Evolutionary conservation across 2,113 vertebrate species (phyloP), one percentile per base, ranked within the genome.

Genomic region (Istiophorus platypterus): DNA sequence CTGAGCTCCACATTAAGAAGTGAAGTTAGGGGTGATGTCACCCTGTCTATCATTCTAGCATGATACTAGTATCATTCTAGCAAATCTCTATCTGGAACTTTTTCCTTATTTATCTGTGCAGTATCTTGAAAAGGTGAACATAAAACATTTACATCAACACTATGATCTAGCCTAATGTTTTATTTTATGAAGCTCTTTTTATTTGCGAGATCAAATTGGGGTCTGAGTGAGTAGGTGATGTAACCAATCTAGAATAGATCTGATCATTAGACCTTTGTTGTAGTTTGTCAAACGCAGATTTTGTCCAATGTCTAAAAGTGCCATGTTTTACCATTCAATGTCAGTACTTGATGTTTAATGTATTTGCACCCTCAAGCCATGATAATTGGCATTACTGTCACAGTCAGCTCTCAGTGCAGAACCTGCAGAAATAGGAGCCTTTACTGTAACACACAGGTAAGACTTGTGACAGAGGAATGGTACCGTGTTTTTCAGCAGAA

Each of bases 101-200:
- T 10, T 61, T 49, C 29, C 27, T 37, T 72, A 51, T 86, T 79
- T 88, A 59, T 75, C 58, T 56, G 82, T 84, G 71, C 47, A 56
- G 58, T 58, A 42, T 68, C n/a, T 0, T 82, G 5, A 82, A 76
- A 62, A 64, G 58, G 3, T 85, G 70, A 77, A 57, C 47, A 81
- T 88, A 85, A 84, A 84, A 76, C 17, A 76, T 29, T 80, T 26
- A 78, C 42, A 66, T 62, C 27, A 70, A 71, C 39, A 41, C 17
- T 58, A 45, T 27, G 73, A 9, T 49, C n/a, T 37, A 58, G 22
- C 39, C 20, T 65, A 1, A 42, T 59, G 39, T 67, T 18, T 75
- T 64, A 24, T 80, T 84, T 76, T 52, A 31, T 37, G 17, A 14
- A 49, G 17, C 1, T 39, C 15, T 79, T 52, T 59, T 67, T 45